These are phyloP conservation scores for Cyaniris semiargus DNA, from an alignment of 2,888 invertebrate species.

Conservation along the genomic window DNA sequence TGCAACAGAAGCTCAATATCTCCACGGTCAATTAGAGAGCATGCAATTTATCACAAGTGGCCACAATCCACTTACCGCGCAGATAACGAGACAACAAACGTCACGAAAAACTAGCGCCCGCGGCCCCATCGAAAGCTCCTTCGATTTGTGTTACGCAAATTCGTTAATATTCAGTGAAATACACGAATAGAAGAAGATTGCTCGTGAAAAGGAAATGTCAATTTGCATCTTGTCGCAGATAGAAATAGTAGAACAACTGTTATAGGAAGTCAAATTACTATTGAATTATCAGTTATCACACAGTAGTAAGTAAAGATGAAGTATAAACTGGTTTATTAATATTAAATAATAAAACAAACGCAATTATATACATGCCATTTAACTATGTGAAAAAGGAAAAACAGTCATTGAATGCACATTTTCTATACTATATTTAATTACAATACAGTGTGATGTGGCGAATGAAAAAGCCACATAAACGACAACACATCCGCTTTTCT, in stretches of 20 bases:
- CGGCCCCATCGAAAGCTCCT: constrained; percentile 48
- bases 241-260: not conserved
- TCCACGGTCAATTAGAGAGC: constrained; percentile 35
- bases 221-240: not conserved
- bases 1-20: constrained; percentile 35
- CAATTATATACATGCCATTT: not conserved
- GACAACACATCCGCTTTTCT: constrained; percentile 6
- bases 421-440: constrained; percentile 8
- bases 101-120: constrained; percentile 55
- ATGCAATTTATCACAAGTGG: constrained; percentile 42
- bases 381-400: constrained; percentile 1
- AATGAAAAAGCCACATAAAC: not conserved
- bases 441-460: not conserved
- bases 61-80: constrained; percentile 36
- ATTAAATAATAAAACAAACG: not conserved
- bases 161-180: not conserved
- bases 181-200: not conserved
- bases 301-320: too few species aligned
- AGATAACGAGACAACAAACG: constrained; percentile 44
- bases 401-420: not conserved
- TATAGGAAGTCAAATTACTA: too few species aligned
- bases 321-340: too few species aligned
- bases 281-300: too few species aligned
- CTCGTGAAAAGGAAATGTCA: too few species aligned
- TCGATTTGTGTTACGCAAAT: constrained; percentile 40